Evolutionary conservation across 2,888 invertebrate species (phyloP).

Genomic region (Tolmerus cingulatus): DNA sequence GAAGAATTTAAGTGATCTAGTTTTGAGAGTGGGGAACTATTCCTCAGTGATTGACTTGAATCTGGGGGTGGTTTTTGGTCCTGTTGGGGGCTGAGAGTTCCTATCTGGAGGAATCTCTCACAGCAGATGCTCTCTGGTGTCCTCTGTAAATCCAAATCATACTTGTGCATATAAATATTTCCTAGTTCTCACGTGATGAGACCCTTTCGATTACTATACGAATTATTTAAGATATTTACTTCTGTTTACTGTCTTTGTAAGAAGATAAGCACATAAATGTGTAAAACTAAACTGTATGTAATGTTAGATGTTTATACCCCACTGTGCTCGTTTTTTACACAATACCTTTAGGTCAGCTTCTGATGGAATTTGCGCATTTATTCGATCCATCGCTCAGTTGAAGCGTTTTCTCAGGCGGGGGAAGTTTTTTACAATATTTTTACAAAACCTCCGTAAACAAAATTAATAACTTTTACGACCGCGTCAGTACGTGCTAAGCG

Average conservation of each 20-base stretch:
- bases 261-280: not conserved
- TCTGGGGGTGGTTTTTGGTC: too few species aligned
- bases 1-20: too few species aligned
- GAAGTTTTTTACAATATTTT: not conserved
- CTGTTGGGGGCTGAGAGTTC: too few species aligned
- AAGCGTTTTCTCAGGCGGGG: not conserved
- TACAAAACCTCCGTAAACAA: not conserved
- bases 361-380: not conserved
- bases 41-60: too few species aligned
- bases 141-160: too few species aligned
- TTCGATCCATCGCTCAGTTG: not conserved
- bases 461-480: conserved; percentile 16
- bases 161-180: too few species aligned
- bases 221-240: too few species aligned
- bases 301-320: not conserved
- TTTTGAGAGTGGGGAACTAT: too few species aligned
- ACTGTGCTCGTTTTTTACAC: not conserved
- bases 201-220: too few species aligned
- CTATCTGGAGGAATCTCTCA: too few species aligned
- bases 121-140: too few species aligned
- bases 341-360: not conserved
- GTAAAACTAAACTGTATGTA: not conserved
- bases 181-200: too few species aligned
- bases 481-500: conserved; percentile 26
- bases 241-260: not conserved